Base-by-base conservation (phyloP, 2,888 invertebrate species). In the Piscicola geometra region DNA sequence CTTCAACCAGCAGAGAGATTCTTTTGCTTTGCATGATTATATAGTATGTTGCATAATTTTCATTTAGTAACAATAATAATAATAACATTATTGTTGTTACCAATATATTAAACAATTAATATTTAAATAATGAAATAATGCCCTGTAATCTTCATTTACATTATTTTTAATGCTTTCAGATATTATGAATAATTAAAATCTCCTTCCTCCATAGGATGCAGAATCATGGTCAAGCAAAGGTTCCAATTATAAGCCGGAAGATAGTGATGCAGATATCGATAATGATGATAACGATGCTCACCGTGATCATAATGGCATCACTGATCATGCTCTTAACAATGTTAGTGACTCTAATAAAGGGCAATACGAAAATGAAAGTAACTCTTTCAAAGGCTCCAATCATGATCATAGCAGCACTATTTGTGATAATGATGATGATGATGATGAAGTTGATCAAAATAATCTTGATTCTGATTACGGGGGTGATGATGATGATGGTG, bases 161-260 rank as follows among this genome's bases (percentile, higher is more conserved):
- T 5, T 56, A 18, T 25, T 56, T 47, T 21, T 47, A 15, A 15
- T 47, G 21, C 9, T 47, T 47, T 47, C 21, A 47, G 50, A 47
- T 47, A 9, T 47, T 47, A 15, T 47, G 5, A 21, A 18, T 25
- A 56, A 21, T 25, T 56, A 56, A 56, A 18, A 5, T 56, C n/a
- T 15, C n/a, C 5, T 56, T 21, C n/a, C n/a, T 21, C 3, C 15
- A 12, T 9, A 52, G 52, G 5, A n/a, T 72, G 21, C 25, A 15
- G 47, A 71, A 28, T 71, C 30, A 15, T 41, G 71, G 47, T 28
- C 32, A 25, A 52, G 50, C n/a, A 28, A 35, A 71, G 25, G 41
- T 3, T 18, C 25, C 9, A 41, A 71, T 18, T 2, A n/a, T 15
- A 30, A 30, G 18, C 9, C 30, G 1, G 30, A 47, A 15, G 21